A percentile compares a stretch with the other conserved stretches of the same genome.
These are phyloP conservation scores for Sinocyclocheilus maitianheensis DNA, from an alignment of 2,113 vertebrate genomes.

Conservation along the genomic window DNA sequence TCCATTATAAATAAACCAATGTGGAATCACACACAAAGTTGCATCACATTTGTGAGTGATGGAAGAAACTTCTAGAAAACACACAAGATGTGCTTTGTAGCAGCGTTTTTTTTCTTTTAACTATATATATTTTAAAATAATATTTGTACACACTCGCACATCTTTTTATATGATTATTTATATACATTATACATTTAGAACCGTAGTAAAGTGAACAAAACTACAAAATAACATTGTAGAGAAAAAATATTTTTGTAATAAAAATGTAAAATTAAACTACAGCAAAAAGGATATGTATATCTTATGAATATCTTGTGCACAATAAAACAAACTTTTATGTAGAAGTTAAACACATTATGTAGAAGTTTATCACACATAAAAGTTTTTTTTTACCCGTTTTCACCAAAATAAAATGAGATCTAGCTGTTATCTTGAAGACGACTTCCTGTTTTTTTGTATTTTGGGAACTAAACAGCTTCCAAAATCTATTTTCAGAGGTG, in stretches of 20 bases:
- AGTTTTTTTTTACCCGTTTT: too few relatives aligned
- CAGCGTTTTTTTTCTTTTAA: neutral
- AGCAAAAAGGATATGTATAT: too few relatives aligned
- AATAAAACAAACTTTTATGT: too few relatives aligned
- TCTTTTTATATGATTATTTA: neutral
- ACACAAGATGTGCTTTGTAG: neutral
- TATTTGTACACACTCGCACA: too few relatives aligned
- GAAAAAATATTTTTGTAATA: too few relatives aligned
- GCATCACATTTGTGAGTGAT: slow-evolving; percentile 1
- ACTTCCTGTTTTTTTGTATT: neutral
- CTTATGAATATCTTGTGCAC: too few relatives aligned
- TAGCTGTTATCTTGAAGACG: neutral
- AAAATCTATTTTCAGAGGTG: slow-evolving; percentile 20
- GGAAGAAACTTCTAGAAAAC: neutral
- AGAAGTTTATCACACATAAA: too few relatives aligned
- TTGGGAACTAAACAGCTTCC: neutral
- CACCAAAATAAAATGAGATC: too few relatives aligned
- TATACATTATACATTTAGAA: neutral
- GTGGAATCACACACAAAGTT: neutral
- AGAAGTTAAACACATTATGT: too few relatives aligned
- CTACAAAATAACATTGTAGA: too few relatives aligned
- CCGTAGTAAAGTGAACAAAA: neutral
- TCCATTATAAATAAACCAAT: slow-evolving; percentile 45
- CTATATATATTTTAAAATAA: neutral
- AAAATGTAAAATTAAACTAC: too few relatives aligned